Evolutionary conservation across 2,888 invertebrate genomes (phyloP), one percentile per base, ranked within the genome.

Genomic region (Aspidiotus destructor): DNA sequence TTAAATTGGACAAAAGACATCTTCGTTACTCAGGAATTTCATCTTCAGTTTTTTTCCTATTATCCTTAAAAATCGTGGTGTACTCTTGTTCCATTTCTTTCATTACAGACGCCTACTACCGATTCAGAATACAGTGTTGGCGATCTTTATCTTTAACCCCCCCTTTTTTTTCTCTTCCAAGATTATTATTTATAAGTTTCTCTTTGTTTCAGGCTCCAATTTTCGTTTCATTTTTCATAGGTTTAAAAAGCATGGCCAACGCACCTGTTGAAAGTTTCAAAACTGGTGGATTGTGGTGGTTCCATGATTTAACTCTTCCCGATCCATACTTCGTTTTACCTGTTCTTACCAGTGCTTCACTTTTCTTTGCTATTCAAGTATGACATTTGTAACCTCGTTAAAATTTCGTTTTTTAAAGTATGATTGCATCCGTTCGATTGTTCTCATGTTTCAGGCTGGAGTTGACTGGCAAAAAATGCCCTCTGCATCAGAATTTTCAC

Each of bases 281-380:
- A 72, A 81, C 84, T 0, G 98, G 98, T 42, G 99, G 99, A 0
- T 73, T 92, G 1, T 85, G 83, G 74, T 99, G 98, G 98, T 96
- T 99, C 77, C 80, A 83, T 5, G 95, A 99, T 81, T 82, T 99
- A 58, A 94, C 96, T 0, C 77, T 92, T 10, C 83, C 89, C 3
- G 99, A 99, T 80, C 96, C 95, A 60, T 90, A 83, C 77, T 97
- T 87, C 75, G 72, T 90, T 13, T 79, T 99, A 69, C 98, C 98
- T 0, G 8, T 94, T 1, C 80, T 94, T 62, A 96, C 96, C 1
- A 86, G 89, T 77, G 78, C 83, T 0, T 93, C 96, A 1, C 79
- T 98, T 74, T 86, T 84, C 77, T 78, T 86, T 0, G 93, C 93
- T 2, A 85, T 96, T 67, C 89, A 92, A 79, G 84, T 83, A 16